Conservation (phyloP, 1,140 invertebrate genomes). For the Stenopsyche tienmushanensis region DNA sequence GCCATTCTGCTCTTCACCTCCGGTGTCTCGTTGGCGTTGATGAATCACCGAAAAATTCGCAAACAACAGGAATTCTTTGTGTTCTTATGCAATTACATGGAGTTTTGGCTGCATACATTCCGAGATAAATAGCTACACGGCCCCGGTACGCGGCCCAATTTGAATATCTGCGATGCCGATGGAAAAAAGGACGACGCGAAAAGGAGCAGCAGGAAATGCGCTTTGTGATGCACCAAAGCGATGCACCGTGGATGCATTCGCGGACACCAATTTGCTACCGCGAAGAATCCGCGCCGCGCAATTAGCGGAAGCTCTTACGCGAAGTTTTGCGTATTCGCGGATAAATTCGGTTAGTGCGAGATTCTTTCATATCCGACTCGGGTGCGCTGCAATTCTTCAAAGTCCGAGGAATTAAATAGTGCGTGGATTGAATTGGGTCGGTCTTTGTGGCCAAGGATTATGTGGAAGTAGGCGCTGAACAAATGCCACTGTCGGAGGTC, state of each 20-base stretch:
- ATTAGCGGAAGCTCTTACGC: background rate
- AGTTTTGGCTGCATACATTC: slow-evolving; percentile 21
- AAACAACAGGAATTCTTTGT: slow-evolving; percentile 24
- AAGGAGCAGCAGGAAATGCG: slow-evolving; percentile 5
- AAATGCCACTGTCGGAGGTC: no score
- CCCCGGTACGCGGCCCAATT: slow-evolving; percentile 33
- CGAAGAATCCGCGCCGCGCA: background rate
- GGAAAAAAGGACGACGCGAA: background rate
- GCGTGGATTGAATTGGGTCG: no score
- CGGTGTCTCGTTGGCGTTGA: background rate
- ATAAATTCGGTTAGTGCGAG: no score
- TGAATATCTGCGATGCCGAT: slow-evolving; percentile 31
- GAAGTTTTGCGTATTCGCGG: no score
- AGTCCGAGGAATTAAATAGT: no score
- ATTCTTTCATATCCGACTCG: no score
- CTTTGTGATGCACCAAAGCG: background rate
- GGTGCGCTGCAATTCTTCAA: no score
- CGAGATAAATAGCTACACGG: slow-evolving; percentile 35
- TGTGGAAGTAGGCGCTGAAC: no score
- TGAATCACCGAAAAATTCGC: slow-evolving; percentile 22
- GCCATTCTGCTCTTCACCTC: no score
- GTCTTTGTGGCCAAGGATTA: no score
- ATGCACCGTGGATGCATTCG: background rate
- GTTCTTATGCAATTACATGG: slow-evolving; percentile 30
- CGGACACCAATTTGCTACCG: background rate